phyloP scores from a whole-genome alignment of 2,888 invertebrate genomes.

The Laspeyria flexula region DNA sequence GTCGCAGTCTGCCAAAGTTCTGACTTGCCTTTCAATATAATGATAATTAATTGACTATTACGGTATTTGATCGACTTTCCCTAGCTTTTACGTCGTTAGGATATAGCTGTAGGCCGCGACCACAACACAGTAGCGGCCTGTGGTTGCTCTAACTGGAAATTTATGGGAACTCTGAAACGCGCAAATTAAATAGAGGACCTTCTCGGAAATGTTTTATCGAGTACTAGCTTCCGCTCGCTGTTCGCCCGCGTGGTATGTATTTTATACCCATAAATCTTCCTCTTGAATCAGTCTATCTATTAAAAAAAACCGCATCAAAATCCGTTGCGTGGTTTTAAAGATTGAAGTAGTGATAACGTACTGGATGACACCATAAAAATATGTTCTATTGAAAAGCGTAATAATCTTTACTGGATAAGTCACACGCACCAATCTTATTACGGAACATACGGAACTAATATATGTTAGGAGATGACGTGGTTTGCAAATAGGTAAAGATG shows the following conservation, averaged over 20 bases:
- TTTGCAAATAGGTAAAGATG: conserved; percentile 18
- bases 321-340: too few relatives aligned
- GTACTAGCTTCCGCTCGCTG: too few relatives aligned
- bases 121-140: conserved; percentile 35
- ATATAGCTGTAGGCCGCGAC: conserved; percentile 22
- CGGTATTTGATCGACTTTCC: conserved; percentile 28
- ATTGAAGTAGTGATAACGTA: too few relatives aligned
- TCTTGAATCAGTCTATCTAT: too few relatives aligned
- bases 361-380: too few relatives aligned
- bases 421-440: conserved; percentile 27
- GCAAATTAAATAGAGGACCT: conserved; percentile 10
- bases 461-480: conserved; percentile 35
- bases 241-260: too few relatives aligned
- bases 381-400: too few relatives aligned
- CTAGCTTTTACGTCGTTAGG: conserved; percentile 26
- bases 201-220: conserved; percentile 9
- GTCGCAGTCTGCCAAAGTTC: background rate
- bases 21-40: conserved; percentile 26
- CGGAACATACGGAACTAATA: conserved; percentile 18
- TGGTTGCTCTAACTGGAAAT: conserved; percentile 35
- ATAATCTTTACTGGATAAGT: too few relatives aligned
- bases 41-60: conserved; percentile 41
- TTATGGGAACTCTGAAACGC: conserved; percentile 28
- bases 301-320: too few relatives aligned
- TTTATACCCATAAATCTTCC: too few relatives aligned